Evolutionary conservation across 2,797 vertebrate species (phyloP).

Genomic region (Chrysocyon brachyurus): DNA sequence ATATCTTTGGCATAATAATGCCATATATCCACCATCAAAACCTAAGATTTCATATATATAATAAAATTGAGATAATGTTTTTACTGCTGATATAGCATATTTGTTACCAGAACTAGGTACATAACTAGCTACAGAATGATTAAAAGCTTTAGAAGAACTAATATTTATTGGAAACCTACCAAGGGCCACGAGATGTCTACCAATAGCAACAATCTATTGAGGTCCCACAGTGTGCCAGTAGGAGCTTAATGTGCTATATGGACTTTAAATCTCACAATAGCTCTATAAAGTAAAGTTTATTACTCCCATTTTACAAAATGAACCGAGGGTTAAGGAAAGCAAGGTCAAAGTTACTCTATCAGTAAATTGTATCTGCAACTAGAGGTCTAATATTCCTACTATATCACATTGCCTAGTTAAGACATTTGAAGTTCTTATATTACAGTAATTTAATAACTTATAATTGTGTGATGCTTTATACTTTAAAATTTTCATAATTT

Average conservation of each 20-base stretch:
- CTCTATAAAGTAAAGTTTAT: neutral
- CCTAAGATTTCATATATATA: neutral
- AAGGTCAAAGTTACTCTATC: neutral
- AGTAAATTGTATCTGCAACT: neutral
- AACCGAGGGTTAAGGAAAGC: neutral
- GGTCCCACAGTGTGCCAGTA: neutral
- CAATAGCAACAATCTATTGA: neutral
- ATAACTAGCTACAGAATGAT: neutral
- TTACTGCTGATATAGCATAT: neutral
- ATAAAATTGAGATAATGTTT: slow-evolving; percentile 48
- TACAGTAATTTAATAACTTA: neutral
- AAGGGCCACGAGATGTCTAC: neutral
- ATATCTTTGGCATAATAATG: neutral
- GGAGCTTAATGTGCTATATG: neutral
- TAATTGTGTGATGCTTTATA: neutral
- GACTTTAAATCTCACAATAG: neutral
- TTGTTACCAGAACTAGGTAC: neutral
- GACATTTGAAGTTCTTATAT: slow-evolving; percentile 8
- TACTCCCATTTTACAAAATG: slow-evolving; percentile 1
- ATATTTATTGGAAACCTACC: slow-evolving; percentile 29
- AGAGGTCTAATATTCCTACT: neutral
- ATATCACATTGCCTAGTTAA: neutral
- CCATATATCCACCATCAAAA: neutral
- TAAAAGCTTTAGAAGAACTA: neutral
- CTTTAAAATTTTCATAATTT: neutral